phyloP scores from a whole-genome alignment of 2,113 vertebrate species.

The Seriola quinqueradiata region DNA sequence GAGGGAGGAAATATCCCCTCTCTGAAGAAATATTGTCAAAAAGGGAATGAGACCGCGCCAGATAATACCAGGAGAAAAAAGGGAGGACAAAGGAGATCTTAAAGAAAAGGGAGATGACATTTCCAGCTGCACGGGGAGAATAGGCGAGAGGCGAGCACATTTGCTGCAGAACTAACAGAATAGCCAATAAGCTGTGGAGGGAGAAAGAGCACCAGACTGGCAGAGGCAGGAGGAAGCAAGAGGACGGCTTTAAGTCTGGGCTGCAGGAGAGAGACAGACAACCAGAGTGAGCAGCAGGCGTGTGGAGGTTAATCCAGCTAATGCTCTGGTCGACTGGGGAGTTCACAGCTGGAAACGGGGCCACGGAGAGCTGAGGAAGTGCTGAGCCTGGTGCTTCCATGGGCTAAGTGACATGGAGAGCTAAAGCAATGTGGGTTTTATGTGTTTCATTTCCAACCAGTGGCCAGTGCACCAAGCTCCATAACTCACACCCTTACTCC shows the following conservation, averaged over 20 bases:
- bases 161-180: conserved; percentile 56
- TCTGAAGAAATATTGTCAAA: conserved; percentile 65
- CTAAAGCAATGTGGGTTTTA: conserved; percentile 11
- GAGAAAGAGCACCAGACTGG: conserved; percentile 11
- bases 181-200: conserved; percentile 46
- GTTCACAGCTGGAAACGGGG: conserved; percentile 41
- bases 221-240: conserved; percentile 22
- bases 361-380: conserved; percentile 38
- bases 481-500: neutral
- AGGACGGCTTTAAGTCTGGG: conserved; percentile 42
- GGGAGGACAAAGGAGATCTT: conserved; percentile 60
- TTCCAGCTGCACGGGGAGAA: conserved; percentile 45
- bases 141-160: conserved; percentile 18
- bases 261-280: conserved; percentile 48
- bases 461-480: conserved; percentile 23
- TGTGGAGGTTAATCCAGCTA: conserved; percentile 71
- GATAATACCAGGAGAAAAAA: conserved; percentile 60
- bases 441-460: conserved; percentile 28
- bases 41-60: conserved; percentile 49
- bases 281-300: conserved; percentile 31
- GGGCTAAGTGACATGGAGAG: conserved; percentile 28
- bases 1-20: conserved; percentile 43
- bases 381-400: conserved; percentile 46
- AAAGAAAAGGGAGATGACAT: conserved; percentile 68
- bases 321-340: conserved; percentile 62